Conservation (phyloP, 2,888 invertebrate species). For the Priocnemis perturbator region DNA sequence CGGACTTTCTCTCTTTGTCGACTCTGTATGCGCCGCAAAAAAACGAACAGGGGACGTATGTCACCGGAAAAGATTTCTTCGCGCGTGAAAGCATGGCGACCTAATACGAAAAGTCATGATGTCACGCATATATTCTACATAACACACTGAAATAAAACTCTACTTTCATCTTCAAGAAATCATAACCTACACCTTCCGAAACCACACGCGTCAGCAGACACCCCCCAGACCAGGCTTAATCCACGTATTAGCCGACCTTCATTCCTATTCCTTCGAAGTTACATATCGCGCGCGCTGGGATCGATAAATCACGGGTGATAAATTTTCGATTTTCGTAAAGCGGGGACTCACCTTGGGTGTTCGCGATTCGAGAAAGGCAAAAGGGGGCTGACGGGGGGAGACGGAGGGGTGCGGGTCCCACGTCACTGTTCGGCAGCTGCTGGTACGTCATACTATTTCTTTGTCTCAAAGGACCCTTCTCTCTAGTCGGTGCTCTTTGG, state of each 20-base stretch:
- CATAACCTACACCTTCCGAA: too few relatives aligned
- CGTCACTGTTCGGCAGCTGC: constrained; percentile 73
- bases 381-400: too few relatives aligned
- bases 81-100: too few relatives aligned
- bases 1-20: constrained; percentile 33
- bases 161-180: too few relatives aligned
- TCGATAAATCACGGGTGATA: constrained; percentile 51
- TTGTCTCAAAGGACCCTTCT: constrained; percentile 74
- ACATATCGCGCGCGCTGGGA: constrained; percentile 14
- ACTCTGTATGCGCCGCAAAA: not conserved
- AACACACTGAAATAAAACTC: too few relatives aligned
- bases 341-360: constrained; percentile 48
- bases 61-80: not conserved
- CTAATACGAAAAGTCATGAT: too few relatives aligned
- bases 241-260: too few relatives aligned
- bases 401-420: constrained; percentile 49
- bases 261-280: too few relatives aligned
- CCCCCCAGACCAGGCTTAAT: too few relatives aligned
- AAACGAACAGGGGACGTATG: not conserved
- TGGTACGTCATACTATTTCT: constrained; percentile 73
- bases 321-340: constrained; percentile 56
- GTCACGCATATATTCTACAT: too few relatives aligned
- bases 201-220: too few relatives aligned
- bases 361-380: too few relatives aligned
- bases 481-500: constrained; percentile 65